phyloP scores from a whole-genome alignment of 2,113 vertebrate genomes.

The Accipiter cooperii region DNA sequence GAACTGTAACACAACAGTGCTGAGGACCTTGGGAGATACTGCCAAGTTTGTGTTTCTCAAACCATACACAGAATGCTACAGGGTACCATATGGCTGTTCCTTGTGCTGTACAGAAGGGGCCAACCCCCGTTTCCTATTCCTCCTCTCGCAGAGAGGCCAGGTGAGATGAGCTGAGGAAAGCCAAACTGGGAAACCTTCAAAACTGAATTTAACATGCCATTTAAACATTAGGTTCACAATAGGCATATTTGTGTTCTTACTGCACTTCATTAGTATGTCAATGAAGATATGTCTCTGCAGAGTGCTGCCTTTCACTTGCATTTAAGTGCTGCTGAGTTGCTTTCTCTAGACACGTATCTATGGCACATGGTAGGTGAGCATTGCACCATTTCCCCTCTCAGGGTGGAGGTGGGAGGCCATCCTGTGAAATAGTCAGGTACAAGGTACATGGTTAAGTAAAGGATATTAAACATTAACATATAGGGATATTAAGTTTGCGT shows the following conservation, averaged over 20 bases:
- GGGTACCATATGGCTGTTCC: neutral
- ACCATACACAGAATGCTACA: neutral
- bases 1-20: neutral
- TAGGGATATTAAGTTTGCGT: neutral
- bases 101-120: neutral
- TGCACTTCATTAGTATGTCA: neutral
- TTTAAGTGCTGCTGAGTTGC: neutral
- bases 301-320: neutral
- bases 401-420: neutral
- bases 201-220: fast-evolving
- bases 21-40: neutral
- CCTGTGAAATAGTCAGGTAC: neutral
- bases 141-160: neutral
- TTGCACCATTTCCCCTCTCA: neutral
- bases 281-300: neutral
- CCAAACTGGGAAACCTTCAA: neutral
- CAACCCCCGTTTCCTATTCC: neutral
- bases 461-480: neutral
- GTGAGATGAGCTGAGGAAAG: neutral
- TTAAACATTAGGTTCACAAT: neutral
- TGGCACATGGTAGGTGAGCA: neutral
- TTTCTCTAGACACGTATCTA: neutral
- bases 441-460: neutral
- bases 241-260: neutral
- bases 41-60: neutral